Conservation (phyloP, 2,113 vertebrate genomes). For the Hemiscyllium ocellatum region DNA sequence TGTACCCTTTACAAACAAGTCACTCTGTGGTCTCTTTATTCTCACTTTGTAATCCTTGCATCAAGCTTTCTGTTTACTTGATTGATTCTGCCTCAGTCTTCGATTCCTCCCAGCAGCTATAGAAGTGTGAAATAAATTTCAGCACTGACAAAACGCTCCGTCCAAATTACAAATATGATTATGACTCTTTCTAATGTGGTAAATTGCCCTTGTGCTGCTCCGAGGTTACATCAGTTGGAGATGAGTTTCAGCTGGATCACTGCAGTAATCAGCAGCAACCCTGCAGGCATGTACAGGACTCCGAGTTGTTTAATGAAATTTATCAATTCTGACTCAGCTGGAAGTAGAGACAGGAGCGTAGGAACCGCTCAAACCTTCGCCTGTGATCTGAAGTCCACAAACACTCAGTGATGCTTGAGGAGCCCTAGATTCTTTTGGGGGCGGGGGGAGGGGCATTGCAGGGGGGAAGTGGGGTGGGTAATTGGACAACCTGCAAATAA, state of each 20-base stretch:
- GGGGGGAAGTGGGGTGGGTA: too few relatives aligned
- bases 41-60: background rate
- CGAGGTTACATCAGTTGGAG: background rate
- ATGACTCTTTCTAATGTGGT: background rate
- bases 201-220: background rate
- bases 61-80: background rate
- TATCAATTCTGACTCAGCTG: background rate
- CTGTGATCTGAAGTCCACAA: background rate
- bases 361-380: background rate
- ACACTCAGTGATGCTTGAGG: background rate
- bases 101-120: background rate
- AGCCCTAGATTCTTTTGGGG: background rate
- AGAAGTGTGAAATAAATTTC: slow-evolving; percentile 8
- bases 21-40: background rate
- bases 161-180: background rate
- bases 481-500: background rate
- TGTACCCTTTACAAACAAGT: background rate
- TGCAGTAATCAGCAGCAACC: background rate
- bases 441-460: too few relatives aligned
- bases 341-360: background rate
- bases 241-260: background rate
- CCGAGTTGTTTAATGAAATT: background rate
- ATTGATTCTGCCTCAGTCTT: background rate
- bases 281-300: background rate
- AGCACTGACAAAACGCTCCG: background rate